These are phyloP conservation scores for Pantherophis guttatus DNA, from an alignment of 2,113 vertebrate species.

Conservation along the genomic window DNA sequence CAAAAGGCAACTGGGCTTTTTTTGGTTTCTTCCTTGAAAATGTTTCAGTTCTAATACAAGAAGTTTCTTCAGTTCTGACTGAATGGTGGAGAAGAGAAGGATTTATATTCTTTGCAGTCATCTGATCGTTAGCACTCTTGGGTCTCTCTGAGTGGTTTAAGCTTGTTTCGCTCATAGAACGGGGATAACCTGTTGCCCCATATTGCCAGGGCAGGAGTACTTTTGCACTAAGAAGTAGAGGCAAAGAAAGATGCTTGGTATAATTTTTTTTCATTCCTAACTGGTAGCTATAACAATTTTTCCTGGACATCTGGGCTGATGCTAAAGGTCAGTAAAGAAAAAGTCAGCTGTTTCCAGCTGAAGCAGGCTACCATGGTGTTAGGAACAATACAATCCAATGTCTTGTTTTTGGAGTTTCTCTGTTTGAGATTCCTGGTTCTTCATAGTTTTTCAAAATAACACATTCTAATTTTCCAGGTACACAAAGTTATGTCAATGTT, in stretches of 20 bases:
- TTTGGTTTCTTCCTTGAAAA: neutral
- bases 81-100: neutral
- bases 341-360: neutral
- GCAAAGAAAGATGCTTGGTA: neutral
- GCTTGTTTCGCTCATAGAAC: neutral
- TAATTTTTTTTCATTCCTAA: neutral
- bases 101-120: neutral
- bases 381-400: neutral
- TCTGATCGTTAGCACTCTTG: neutral
- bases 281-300: neutral
- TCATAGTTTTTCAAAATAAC: neutral
- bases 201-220: neutral
- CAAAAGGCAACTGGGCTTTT: neutral
- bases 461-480: neutral
- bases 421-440: neutral
- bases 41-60: neutral
- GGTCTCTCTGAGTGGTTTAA: neutral
- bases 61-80: neutral
- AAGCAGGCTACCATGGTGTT: neutral
- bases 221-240: neutral
- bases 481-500: neutral
- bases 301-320: neutral
- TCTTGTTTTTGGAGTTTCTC: neutral
- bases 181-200: neutral
- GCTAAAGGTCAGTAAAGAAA: neutral